Evolutionary conservation across 2,888 invertebrate species (phyloP).

Genomic region (Apeira syringaria): DNA sequence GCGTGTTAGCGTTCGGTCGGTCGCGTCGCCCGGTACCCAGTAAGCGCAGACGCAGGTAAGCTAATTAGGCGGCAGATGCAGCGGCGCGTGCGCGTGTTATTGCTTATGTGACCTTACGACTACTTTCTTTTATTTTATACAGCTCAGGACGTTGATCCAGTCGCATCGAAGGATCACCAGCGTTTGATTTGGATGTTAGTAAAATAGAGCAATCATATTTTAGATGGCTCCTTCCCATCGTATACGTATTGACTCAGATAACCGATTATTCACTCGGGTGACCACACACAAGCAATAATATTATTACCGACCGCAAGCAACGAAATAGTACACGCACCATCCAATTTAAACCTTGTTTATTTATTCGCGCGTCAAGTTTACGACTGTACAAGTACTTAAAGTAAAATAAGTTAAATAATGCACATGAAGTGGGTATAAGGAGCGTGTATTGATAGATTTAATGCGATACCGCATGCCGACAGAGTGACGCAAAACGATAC

Average conservation of each 20-base stretch:
- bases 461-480: conserved; percentile 33
- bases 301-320: too few species aligned
- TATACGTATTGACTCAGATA: too few species aligned
- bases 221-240: too few species aligned
- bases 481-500: background rate
- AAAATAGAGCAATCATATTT: too few species aligned
- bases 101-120: conserved; percentile 12
- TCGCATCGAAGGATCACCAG: too few species aligned
- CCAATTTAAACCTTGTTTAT: too few species aligned
- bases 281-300: too few species aligned
- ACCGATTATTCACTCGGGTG: too few species aligned
- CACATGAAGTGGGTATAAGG: conserved; percentile 14
- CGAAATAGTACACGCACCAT: too few species aligned
- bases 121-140: conserved; percentile 16
- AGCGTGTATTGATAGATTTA: conserved; percentile 31
- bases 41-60: conserved; percentile 46
- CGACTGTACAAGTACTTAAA: conserved; percentile 10
- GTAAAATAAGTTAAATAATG: conserved; percentile 16
- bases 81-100: conserved; percentile 52
- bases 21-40: too few species aligned
- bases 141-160: conserved; percentile 7
- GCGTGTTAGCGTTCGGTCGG: background rate
- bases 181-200: too few species aligned
- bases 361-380: too few species aligned
- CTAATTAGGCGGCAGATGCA: conserved; percentile 64